Conservation (phyloP, 2,797 vertebrate species). For the Halcyon leucocephala region DNA sequence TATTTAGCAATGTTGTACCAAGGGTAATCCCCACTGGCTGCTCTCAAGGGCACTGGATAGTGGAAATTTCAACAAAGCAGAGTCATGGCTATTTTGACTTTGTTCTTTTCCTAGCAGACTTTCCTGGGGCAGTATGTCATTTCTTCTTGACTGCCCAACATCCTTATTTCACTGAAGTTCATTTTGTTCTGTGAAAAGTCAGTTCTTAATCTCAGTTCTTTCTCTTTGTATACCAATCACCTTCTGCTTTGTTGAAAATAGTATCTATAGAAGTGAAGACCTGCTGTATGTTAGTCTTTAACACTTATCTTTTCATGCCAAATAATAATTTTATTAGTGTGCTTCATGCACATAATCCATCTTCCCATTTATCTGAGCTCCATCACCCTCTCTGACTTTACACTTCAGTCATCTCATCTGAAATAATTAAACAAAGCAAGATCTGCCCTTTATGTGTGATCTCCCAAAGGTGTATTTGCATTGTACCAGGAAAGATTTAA, state of each 20-base stretch:
- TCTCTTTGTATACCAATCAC: not conserved
- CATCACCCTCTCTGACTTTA: not conserved
- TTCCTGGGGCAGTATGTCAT: not conserved
- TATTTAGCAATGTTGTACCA: not conserved
- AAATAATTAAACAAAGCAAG: conserved; percentile 9
- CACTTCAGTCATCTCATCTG: not conserved
- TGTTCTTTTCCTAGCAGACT: not conserved
- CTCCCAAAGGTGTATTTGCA: conserved; percentile 24
- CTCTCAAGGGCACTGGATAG: not conserved
- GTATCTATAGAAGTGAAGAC: not conserved
- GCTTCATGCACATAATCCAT: not conserved
- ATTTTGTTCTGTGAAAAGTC: not conserved
- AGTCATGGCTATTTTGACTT: not conserved
- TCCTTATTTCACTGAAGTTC: not conserved
- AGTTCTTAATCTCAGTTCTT: conserved; percentile 7
- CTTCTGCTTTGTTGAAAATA: not conserved
- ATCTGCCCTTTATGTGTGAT: not conserved
- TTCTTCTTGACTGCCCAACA: not conserved
- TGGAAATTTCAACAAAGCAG: not conserved
- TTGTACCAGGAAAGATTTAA: not conserved
- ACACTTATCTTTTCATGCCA: not conserved
- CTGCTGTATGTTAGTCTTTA: not conserved
- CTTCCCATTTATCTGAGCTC: not conserved
- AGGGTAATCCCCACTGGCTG: not conserved
- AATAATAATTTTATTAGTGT: not conserved